A percentile compares a stretch with the other conserved stretches of the same genome.
Conservation (phyloP, 1,140 invertebrate species). For the Forficula auricularia region DNA sequence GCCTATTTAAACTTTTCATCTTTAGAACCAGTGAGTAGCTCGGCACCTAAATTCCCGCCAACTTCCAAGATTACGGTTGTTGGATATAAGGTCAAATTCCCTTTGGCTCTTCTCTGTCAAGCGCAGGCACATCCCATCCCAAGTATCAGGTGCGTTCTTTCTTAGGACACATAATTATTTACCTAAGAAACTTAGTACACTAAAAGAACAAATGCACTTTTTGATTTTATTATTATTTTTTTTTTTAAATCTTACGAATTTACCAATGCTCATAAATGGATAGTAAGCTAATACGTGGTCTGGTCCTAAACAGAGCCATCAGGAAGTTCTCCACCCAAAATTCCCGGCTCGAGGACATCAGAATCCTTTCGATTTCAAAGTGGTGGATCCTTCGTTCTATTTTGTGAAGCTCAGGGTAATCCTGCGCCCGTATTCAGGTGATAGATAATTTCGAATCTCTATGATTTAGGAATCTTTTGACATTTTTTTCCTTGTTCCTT, state of each 20-base stretch:
- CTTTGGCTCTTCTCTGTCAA: conserved; percentile 14
- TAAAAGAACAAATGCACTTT: too few relatives aligned
- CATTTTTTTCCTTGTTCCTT: not conserved
- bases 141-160: conserved; percentile 9
- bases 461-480: not conserved
- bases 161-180: not conserved
- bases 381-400: conserved; percentile 18
- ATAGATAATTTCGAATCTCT: not conserved
- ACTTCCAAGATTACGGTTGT: conserved; percentile 31
- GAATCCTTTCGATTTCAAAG: conserved; percentile 2
- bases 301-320: conserved; percentile 14
- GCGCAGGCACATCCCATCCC: conserved; percentile 12
- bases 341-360: conserved; percentile 11
- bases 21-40: conserved; percentile 18
- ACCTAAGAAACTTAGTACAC: not conserved
- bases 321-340: conserved; percentile 17
- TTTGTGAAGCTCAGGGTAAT: conserved; percentile 28
- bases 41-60: conserved; percentile 15
- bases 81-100: conserved; percentile 19
- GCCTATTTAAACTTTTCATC: not conserved
- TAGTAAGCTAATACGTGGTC: not conserved
- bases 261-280: too few relatives aligned
- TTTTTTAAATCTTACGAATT: too few relatives aligned
- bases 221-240: too few relatives aligned
- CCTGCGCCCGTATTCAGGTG: conserved; percentile 23